These are phyloP conservation scores for Cervus canadensis DNA, from an alignment of 2,113 vertebrate genomes.

Conservation along the genomic window DNA sequence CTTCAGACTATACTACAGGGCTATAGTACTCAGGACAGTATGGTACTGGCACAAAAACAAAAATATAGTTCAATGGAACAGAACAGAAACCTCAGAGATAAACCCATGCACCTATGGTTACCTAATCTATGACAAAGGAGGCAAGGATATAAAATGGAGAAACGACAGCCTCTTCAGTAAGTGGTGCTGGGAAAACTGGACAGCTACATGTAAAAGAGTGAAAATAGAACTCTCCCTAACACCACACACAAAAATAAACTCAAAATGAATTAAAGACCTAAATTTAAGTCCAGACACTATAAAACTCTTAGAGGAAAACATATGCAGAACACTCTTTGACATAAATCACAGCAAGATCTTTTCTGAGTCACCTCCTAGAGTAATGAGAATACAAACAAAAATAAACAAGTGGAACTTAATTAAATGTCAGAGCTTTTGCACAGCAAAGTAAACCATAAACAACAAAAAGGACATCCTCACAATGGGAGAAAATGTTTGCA, in stretches of 20 bases:
- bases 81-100: not conserved
- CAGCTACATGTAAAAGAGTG: not conserved
- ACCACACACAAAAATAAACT: not conserved
- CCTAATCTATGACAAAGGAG: not conserved
- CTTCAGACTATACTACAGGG: too few relatives aligned
- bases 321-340: not conserved
- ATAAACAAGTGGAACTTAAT: not conserved
- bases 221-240: not conserved
- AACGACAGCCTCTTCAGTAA: not conserved
- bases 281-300: not conserved
- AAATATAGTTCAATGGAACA: too few relatives aligned
- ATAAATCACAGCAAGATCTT: not conserved
- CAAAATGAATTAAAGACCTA: not conserved
- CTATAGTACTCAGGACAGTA: too few relatives aligned
- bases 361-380: not conserved
- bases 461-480: not conserved
- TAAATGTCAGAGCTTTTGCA: not conserved
- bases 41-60: too few relatives aligned
- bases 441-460: not conserved
- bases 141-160: not conserved
- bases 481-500: not conserved
- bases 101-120: not conserved
- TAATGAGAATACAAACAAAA: not conserved
- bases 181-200: not conserved
- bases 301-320: not conserved